Evolutionary conservation across 2,888 invertebrate genomes (phyloP).

Genomic region (Drosophila buzzatii): DNA sequence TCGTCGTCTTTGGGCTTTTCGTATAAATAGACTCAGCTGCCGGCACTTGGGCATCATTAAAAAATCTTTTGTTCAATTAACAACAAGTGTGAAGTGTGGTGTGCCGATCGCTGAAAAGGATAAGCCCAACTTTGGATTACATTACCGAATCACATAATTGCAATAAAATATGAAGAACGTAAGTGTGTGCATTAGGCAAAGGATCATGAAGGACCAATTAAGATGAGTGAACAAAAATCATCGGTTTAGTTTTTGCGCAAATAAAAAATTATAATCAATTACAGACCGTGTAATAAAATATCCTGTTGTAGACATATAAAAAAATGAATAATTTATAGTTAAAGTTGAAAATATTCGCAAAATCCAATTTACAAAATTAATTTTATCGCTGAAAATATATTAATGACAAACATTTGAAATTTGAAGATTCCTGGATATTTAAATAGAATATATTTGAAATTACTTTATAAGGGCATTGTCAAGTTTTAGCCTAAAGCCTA

Average conservation of each 20-base stretch:
- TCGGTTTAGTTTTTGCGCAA: background rate
- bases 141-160: constrained; percentile 29
- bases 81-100: constrained; percentile 71
- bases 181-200: constrained; percentile 64
- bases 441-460: no score
- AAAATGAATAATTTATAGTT: background rate
- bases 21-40: constrained; percentile 85
- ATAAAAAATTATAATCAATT: no score
- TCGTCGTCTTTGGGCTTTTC: constrained; percentile 57
- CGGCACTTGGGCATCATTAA: constrained; percentile 85
- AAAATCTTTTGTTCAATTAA: constrained; percentile 84
- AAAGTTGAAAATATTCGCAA: background rate
- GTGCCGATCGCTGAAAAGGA: constrained; percentile 53
- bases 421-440: no score
- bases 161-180: constrained; percentile 78
- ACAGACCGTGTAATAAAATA: background rate
- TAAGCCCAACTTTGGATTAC: constrained; percentile 62
- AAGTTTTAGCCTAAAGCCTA: background rate
- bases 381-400: background rate
- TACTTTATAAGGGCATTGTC: no score
- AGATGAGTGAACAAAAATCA: background rate
- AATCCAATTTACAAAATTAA: background rate
- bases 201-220: background rate
- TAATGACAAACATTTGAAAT: no score
- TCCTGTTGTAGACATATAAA: background rate